Evolutionary conservation across 2,113 vertebrate genomes (phyloP).

Genomic region (Cebus imitator): DNA sequence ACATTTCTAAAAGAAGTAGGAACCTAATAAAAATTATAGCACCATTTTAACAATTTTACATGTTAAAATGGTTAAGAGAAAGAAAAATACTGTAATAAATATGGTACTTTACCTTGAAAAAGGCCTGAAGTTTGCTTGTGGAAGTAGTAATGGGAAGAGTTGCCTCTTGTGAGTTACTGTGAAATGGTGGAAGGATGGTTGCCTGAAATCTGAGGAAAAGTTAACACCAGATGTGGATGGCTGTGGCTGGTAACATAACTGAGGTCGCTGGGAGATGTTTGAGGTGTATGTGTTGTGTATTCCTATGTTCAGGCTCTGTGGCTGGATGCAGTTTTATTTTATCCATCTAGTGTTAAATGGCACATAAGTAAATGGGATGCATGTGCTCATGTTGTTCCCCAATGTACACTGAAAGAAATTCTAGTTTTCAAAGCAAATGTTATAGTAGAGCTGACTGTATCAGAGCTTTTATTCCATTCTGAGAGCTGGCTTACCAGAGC

Average conservation of each 20-base stretch:
- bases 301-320: neutral
- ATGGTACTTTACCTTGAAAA: neutral
- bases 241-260: neutral
- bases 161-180: neutral
- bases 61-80: slow-evolving; percentile 14
- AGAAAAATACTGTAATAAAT: neutral
- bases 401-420: neutral
- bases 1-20: neutral
- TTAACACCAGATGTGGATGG: neutral
- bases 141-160: neutral
- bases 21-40: neutral
- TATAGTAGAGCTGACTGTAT: neutral
- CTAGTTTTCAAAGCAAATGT: neutral
- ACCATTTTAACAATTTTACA: neutral
- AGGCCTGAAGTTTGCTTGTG: neutral
- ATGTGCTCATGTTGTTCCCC: neutral
- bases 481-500: neutral
- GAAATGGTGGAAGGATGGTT: neutral
- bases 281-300: neutral
- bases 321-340: neutral
- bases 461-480: neutral
- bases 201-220: neutral
- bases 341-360: neutral
- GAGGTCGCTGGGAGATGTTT: neutral
- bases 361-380: neutral